Conservation (phyloP, 2,888 invertebrate species). For the Aelia acuminata region DNA sequence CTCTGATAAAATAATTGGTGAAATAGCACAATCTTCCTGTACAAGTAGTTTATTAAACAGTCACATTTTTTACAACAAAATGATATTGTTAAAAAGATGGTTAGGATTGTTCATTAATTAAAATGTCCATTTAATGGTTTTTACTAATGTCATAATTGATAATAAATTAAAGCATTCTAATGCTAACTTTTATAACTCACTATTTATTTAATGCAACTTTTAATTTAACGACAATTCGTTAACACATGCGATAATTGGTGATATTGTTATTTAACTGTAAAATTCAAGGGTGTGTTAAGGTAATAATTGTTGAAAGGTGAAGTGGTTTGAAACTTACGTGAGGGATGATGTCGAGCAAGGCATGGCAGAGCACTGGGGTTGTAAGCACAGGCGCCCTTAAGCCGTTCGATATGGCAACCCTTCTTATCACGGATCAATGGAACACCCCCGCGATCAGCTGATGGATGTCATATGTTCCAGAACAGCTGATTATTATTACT, state of each 20-base stretch:
- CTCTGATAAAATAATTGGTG: too few relatives aligned
- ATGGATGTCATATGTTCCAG: not conserved
- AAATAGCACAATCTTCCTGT: too few relatives aligned
- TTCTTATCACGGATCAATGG: slow-evolving; percentile 36
- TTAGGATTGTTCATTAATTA: too few relatives aligned
- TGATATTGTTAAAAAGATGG: too few relatives aligned
- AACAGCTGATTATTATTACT: not conserved
- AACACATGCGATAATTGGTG: too few relatives aligned
- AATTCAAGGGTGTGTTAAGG: too few relatives aligned
- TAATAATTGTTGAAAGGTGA: not conserved
- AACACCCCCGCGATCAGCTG: slow-evolving; percentile 48
- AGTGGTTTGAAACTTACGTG: not conserved
- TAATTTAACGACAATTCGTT: not conserved
- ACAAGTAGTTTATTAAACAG: too few relatives aligned
- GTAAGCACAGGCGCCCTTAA: slow-evolving; percentile 38
- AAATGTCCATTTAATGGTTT: too few relatives aligned
- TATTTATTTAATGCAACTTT: not conserved
- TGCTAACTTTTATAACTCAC: not conserved
- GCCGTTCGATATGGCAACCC: slow-evolving; percentile 44
- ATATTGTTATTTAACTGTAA: too few relatives aligned
- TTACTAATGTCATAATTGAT: not conserved
- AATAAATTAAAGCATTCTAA: not conserved
- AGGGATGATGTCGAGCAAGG: slow-evolving; percentile 39
- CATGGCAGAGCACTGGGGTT: slow-evolving; percentile 17
- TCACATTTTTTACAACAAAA: too few relatives aligned